Evolutionary conservation across 1,140 invertebrate genomes (phyloP).

Genomic region (Ceratina australensis): DNA sequence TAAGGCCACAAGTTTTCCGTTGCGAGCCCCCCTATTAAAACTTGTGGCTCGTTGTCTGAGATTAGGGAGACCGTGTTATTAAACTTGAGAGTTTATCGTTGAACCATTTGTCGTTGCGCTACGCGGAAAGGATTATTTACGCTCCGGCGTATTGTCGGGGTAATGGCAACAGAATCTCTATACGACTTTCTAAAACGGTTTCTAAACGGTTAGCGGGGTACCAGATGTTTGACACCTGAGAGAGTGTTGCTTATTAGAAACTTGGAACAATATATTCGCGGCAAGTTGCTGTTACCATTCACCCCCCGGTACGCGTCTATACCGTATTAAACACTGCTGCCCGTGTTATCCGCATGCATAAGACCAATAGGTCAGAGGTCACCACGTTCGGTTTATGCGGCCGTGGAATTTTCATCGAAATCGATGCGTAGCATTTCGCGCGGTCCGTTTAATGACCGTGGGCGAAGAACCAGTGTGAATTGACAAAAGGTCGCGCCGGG

Average conservation of each 20-base stretch:
- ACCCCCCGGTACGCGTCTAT: background rate
- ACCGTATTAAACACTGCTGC: too few species aligned
- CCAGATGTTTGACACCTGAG: slow-evolving; percentile 3
- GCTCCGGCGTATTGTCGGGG: background rate
- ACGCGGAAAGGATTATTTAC: background rate
- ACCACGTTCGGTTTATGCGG: background rate
- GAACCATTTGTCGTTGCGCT: background rate
- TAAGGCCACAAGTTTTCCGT: too few species aligned
- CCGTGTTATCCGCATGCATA: too few species aligned
- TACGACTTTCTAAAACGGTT: slow-evolving; percentile 11
- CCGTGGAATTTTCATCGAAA: background rate
- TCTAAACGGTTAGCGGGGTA: background rate
- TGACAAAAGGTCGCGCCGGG: background rate
- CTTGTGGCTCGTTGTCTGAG: too few species aligned
- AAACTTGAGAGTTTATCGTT: background rate
- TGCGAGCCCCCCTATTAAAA: too few species aligned
- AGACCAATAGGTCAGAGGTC: background rate
- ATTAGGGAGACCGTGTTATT: too few species aligned
- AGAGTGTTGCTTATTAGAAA: slow-evolving; percentile 19
- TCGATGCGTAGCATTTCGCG: background rate
- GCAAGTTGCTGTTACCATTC: background rate
- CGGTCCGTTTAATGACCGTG: background rate
- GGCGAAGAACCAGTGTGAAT: background rate
- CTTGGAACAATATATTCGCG: background rate
- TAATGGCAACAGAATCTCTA: slow-evolving; percentile 1